Conservation (phyloP, 2,888 invertebrate species). For the Polyommatus iphigenia region DNA sequence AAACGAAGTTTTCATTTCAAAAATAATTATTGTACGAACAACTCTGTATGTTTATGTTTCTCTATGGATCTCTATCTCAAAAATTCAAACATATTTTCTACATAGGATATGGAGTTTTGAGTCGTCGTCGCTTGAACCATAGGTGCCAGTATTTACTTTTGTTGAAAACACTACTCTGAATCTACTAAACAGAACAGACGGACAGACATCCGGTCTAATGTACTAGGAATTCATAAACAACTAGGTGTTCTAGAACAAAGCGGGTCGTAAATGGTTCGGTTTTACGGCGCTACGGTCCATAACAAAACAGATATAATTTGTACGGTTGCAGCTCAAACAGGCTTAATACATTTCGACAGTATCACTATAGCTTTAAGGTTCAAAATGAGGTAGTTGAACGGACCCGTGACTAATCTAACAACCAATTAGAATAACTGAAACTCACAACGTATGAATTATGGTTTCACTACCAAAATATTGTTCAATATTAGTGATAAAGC, state of each 20-base stretch:
- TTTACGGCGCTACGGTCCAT: conserved; percentile 39
- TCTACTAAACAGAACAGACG: background rate
- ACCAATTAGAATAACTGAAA: conserved; percentile 16
- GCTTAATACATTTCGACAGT: background rate
- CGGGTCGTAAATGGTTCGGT: conserved; percentile 35
- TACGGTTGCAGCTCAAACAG: background rate
- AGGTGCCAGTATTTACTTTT: background rate
- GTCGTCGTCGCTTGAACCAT: background rate
- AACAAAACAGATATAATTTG: background rate
- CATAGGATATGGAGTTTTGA: background rate
- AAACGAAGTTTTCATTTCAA: no score
- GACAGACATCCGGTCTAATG: conserved; percentile 6
- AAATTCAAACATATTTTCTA: no score
- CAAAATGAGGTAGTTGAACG: background rate
- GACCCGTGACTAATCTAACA: conserved; percentile 3
- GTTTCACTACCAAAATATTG: background rate
- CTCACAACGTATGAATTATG: background rate
- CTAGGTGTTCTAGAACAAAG: conserved; percentile 21
- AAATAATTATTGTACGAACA: no score
- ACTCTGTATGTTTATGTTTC: no score
- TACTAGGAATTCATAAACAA: conserved; percentile 26
- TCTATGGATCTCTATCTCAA: no score
- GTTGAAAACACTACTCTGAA: background rate
- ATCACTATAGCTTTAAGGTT: background rate
- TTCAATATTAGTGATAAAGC: background rate